Base-by-base conservation (phyloP, 2,113 vertebrate genomes). In the Pelecanus crispus region DNA sequence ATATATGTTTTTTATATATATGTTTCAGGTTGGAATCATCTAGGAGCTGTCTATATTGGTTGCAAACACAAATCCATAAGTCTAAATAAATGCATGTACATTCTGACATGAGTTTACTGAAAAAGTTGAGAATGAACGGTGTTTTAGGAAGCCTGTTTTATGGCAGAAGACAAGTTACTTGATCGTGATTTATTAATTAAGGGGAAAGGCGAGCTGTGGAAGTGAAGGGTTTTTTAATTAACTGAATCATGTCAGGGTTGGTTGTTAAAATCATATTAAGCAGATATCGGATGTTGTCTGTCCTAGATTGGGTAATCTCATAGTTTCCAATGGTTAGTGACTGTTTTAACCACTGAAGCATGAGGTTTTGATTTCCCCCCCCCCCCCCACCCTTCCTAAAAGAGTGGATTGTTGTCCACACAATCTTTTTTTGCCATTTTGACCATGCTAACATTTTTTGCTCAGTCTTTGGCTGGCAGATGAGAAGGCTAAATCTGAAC, bases 401-500 rank as follows among this genome's bases (percentile, higher is more conserved):
- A 71, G 65, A 95, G 66, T 36, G 19, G 62, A 88, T 95, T 95
- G 91, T 90, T 95, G 90, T 93, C 92, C 90, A 62, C 85, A 83
- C 82, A 83, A 81, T 92, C 63, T 86, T 80, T 95, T 75, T 90
- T 92, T 96, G 92, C 95, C 94, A 86, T 92, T 93, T 93, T 96
- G 92, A 96, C 96, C 92, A 94, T 95, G 72, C 74, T 93, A 66
- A 93, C 92, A 86, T 94, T 95, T 96, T 96, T 94, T 94, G 55
- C 83, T 88, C 86, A 25, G 82, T 86, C 90, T 84, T 81, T 96
- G 95, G 96, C 95, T 95, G 95, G 95, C 86, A 91, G 92, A 94
- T 94, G 92, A 96, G 90, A 90, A 93, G 74, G 82, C 95, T 90
- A 88, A 96, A 97, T 96, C 82, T 65, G 94, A 94, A 97, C 96